A percentile compares a stretch with the other conserved stretches of the same genome.
Evolutionary conservation across 37 sponge, comb jelly and placozoan genomes (phyloP).

Genomic region (Diacarnus erythraeanus): DNA sequence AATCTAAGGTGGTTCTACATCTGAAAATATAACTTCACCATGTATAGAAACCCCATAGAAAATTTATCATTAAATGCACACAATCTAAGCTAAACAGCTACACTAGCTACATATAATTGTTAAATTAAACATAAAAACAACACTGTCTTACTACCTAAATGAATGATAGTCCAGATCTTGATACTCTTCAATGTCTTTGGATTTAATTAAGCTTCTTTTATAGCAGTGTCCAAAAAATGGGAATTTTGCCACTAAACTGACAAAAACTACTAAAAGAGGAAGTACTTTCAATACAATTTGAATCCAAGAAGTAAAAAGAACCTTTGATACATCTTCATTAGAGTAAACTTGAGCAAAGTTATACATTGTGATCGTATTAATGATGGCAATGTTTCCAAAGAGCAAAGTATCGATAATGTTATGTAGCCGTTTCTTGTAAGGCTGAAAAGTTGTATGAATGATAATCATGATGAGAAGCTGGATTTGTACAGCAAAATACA

Average conservation of each 20-base stretch:
- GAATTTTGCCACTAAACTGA: background rate
- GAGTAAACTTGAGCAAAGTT: slow-evolving; percentile 2
- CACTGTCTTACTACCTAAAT: too few relatives aligned
- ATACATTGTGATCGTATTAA: slow-evolving; percentile 14
- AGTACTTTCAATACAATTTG: background rate
- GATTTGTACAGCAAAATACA: background rate
- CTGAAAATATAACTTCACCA: too few relatives aligned
- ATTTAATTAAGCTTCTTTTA: too few relatives aligned
- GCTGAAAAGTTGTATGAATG: slow-evolving; percentile 10
- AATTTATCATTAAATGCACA: too few relatives aligned
- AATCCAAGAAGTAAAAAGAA: background rate
- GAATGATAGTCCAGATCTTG: too few relatives aligned
- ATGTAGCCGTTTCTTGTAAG: slow-evolving; percentile 13
- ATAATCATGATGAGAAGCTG: background rate
- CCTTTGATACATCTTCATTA: background rate
- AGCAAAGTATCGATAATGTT: slow-evolving; percentile 12
- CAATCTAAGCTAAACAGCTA: too few relatives aligned
- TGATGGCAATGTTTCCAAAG: slow-evolving; percentile 10
- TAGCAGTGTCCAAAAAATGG: too few relatives aligned
- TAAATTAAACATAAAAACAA: too few relatives aligned
- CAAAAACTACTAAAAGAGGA: background rate
- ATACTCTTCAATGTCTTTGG: too few relatives aligned
- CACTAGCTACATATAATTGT: too few relatives aligned
- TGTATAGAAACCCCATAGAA: too few relatives aligned
- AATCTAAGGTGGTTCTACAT: too few relatives aligned